Percentiles rank a stretch among this genome's conserved stretches.
phyloP scores from a whole-genome alignment of 2,888 invertebrate genomes.

The Scotopteryx bipunctaria region DNA sequence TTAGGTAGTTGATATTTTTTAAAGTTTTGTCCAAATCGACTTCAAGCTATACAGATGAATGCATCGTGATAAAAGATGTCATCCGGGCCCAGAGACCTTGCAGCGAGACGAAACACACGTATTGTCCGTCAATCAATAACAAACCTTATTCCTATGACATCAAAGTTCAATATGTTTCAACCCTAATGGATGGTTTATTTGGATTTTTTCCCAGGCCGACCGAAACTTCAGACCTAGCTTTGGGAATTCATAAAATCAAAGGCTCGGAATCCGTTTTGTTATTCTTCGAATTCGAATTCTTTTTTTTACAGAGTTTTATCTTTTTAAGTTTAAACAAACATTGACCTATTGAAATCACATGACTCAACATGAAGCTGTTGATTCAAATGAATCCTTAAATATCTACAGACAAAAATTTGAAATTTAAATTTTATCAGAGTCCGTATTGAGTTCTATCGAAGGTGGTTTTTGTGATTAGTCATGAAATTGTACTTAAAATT shows the following conservation, averaged over 20 bases:
- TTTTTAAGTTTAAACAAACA: constrained; percentile 10
- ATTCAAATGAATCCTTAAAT: not conserved
- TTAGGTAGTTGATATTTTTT: constrained; percentile 11
- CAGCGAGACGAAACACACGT: constrained; percentile 61
- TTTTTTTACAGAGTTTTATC: constrained; percentile 42
- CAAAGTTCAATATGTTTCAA: constrained; percentile 53
- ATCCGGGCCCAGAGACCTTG: constrained; percentile 74
- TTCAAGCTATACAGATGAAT: constrained; percentile 70
- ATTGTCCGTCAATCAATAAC: constrained; percentile 40
- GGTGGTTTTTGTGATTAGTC: too few species aligned
- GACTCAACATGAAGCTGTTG: not conserved
- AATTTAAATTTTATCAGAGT: not conserved
- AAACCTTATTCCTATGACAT: constrained; percentile 43
- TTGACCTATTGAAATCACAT: constrained; percentile 8
- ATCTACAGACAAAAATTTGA: not conserved
- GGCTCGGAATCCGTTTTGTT: constrained; percentile 59
- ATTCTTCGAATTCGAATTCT: constrained; percentile 63
- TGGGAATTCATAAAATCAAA: constrained; percentile 80
- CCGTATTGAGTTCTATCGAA: too few species aligned
- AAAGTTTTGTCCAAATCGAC: constrained; percentile 44
- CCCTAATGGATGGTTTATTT: constrained; percentile 40
- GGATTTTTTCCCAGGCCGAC: constrained; percentile 60
- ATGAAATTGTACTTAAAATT: too few species aligned
- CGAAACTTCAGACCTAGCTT: constrained; percentile 78
- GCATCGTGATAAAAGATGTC: constrained; percentile 81